phyloP scores from a whole-genome alignment of 2,888 invertebrate species.

The Folsomia candida region DNA sequence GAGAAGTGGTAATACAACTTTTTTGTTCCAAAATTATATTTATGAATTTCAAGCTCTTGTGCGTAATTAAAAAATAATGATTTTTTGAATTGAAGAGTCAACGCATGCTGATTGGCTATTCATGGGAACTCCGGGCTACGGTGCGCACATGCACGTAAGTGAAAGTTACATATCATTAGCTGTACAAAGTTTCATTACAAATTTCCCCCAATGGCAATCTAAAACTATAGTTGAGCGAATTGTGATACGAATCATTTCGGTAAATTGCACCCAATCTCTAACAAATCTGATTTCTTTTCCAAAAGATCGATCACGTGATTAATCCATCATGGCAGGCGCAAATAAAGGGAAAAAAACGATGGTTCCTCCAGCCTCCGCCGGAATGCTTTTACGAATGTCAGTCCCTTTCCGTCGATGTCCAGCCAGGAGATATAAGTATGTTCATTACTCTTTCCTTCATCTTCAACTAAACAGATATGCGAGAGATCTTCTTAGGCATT shows the following conservation, averaged over 20 bases:
- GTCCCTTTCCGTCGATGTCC: constrained; percentile 68
- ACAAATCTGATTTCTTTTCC: constrained; percentile 33
- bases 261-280: not conserved
- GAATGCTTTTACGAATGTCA: constrained; percentile 81
- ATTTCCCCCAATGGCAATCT: not conserved
- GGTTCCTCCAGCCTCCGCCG: constrained; percentile 87
- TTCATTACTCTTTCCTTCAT: constrained; percentile 27
- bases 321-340: constrained; percentile 98
- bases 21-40: too few relatives aligned
- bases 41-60: too few relatives aligned
- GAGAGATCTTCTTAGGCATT: not conserved
- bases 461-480: not conserved
- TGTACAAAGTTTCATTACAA: not conserved
- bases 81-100: too few relatives aligned
- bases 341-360: constrained; percentile 79
- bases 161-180: not conserved
- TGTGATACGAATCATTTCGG: not conserved
- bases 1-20: too few relatives aligned
- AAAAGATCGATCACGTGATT: constrained; percentile 86
- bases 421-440: constrained; percentile 88
- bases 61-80: too few relatives aligned
- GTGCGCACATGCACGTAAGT: constrained; percentile 92
- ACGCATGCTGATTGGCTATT: constrained; percentile 69
- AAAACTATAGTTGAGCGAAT: not conserved
- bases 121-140: constrained; percentile 91